Base-by-base conservation (phyloP, 2,888 invertebrate species). In the Siphlonurus alternatus region DNA sequence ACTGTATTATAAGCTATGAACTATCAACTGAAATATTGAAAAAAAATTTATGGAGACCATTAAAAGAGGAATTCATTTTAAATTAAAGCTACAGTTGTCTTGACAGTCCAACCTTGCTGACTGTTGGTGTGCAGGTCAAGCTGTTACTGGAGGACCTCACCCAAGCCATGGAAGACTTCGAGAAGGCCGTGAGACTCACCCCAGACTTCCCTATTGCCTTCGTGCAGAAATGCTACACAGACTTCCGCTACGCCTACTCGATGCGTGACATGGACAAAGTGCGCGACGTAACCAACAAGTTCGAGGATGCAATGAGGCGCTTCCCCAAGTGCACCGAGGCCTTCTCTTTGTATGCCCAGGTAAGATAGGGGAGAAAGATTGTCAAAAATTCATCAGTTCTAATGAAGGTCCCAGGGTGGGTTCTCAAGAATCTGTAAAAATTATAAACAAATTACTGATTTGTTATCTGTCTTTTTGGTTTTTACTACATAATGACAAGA, bases 171-270 rank as follows among this genome's bases (percentile, higher is more conserved):
- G 74, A 79, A 19, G 92, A 96, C 75, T 93, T 94, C 76, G 82
- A 88, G 62, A 88, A 84, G 72, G 89, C 93, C 25, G 86, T 91
- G 2, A 81, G 85, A 69, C 76, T 94, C 24, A 89, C 90, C 71
- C 91, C 94, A 1, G 77, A 88, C 67, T 93, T 92, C 74, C 86
- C 90, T 1, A 85, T 93, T 72, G 90, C 92, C 1, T 86, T 84
- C 69, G 90, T 92, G 63, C 96, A 96, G 75, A 93, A 92, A 76
- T 89, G 90, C 72, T 95, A 93, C 76, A 87, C 88, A 51, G 89
- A 92, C 73, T 94, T 93, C 73, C 83, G 89, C 70, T 79, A 83
- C 72, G 85, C 87, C 25, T 79, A 84, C 66, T 72, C 80, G 61
- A 78, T 80, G 61, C 81, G 81, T 70, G 83, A 87, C 73, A 77